Conservation (phyloP, 1,140 invertebrate species). For the Archivesica marissinica region DNA sequence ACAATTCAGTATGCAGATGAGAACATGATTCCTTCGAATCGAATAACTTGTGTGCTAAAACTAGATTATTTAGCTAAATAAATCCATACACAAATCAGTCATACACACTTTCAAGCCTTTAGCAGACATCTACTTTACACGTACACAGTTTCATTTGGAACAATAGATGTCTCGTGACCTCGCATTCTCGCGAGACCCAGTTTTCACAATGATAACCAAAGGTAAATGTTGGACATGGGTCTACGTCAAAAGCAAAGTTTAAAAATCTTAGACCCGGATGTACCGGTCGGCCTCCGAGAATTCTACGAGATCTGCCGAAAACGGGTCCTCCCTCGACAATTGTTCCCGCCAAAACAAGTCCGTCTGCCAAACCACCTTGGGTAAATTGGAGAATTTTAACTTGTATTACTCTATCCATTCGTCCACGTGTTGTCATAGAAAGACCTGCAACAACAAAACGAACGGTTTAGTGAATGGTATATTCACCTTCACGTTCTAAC, state of each 20-base stretch:
- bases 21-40: too few species aligned
- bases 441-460: neutral
- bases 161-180: conserved; percentile 30
- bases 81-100: too few species aligned
- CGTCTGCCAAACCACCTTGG: conserved; percentile 25
- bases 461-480: too few species aligned
- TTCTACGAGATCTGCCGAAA: conserved; percentile 28
- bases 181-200: conserved; percentile 31
- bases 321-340: conserved; percentile 51
- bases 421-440: neutral
- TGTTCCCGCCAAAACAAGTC: conserved; percentile 41
- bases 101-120: too few species aligned
- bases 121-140: conserved; percentile 53
- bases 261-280: conserved; percentile 18
- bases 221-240: conserved; percentile 9
- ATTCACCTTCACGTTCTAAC: too few species aligned
- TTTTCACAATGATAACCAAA: conserved; percentile 41
- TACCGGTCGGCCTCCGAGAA: conserved; percentile 43
- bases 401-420: conserved; percentile 9
- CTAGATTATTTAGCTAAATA: too few species aligned
- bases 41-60: too few species aligned
- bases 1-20: too few species aligned
- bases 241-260: conserved; percentile 27
- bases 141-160: conserved; percentile 7
- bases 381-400: conserved; percentile 3